A percentile compares a stretch with the other conserved stretches of the same genome.
phyloP scores from a whole-genome alignment of 2,797 vertebrate genomes.

The Bradypodion ventrale region DNA sequence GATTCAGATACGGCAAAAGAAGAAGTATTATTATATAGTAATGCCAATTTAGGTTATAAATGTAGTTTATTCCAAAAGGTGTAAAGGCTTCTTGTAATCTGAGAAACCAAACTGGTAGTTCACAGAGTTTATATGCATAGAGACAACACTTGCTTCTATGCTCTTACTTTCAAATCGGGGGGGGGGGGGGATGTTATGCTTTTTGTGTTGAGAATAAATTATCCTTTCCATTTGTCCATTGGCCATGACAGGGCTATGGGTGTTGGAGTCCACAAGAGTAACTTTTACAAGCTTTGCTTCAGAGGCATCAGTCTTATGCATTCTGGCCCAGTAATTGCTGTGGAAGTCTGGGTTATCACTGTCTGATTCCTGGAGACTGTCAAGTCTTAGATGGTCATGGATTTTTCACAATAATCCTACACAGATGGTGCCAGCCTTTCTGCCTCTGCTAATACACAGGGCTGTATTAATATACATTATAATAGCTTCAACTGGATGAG shows the following conservation, averaged over 20 bases:
- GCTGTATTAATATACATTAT: neutral
- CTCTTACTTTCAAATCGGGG: neutral
- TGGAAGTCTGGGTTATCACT: slow-evolving; percentile 11
- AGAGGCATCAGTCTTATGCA: neutral
- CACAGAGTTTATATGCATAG: no score
- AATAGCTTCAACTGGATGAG: slow-evolving; percentile 7
- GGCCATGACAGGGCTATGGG: neutral
- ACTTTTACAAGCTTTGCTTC: neutral
- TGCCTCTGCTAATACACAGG: slow-evolving; percentile 18
- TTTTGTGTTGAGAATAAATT: neutral
- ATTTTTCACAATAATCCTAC: neutral
- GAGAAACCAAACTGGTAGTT: no score
- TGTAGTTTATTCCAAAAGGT: no score
- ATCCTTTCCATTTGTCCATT: neutral
- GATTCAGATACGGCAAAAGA: no score
- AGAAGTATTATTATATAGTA: no score
- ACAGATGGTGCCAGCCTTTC: slow-evolving; percentile 13
- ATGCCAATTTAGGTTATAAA: no score
- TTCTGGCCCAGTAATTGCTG: neutral
- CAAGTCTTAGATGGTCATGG: neutral
- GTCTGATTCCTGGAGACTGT: slow-evolving; percentile 22
- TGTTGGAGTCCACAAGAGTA: neutral
- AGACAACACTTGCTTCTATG: no score
- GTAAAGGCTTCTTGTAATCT: no score
- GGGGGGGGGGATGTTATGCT: neutral